Percentiles rank a stretch among this genome's conserved stretches.
phyloP scores from a whole-genome alignment of 1,140 invertebrate genomes.

The Halotydeus destructor region DNA sequence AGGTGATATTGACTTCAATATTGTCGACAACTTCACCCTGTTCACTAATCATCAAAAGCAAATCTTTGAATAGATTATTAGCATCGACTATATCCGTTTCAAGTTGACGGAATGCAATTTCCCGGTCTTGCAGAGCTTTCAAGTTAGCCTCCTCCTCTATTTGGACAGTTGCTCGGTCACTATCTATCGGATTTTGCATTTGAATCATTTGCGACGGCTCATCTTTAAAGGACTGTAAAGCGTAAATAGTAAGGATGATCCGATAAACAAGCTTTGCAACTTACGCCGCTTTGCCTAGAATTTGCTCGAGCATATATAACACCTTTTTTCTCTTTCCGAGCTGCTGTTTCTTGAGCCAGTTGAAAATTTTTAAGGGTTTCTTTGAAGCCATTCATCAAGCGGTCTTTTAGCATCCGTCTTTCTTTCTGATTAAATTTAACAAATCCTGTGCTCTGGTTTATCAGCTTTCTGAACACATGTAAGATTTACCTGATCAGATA shows the following conservation, averaged over 20 bases:
- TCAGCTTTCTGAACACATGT: conserved; percentile 4
- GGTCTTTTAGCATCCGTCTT: conserved; percentile 69
- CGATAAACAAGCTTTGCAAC: neutral
- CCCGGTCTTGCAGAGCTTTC: conserved; percentile 62
- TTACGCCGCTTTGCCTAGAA: conserved; percentile 16
- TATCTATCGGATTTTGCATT: conserved; percentile 20
- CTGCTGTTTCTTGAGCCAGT: conserved; percentile 50
- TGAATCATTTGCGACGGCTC: conserved; percentile 4
- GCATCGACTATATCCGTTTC: conserved; percentile 86
- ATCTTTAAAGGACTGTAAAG: conserved; percentile 6
- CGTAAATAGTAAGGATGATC: too few relatives aligned
- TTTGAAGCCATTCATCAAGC: conserved; percentile 81
- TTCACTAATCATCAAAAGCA: conserved; percentile 84
- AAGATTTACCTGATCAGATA: conserved; percentile 18
- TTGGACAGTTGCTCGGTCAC: conserved; percentile 35
- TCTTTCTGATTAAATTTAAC: conserved; percentile 36
- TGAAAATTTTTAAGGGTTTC: conserved; percentile 69
- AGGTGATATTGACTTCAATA: conserved; percentile 87
- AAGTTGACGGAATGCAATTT: conserved; percentile 64
- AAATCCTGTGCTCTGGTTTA: neutral
- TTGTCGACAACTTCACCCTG: conserved; percentile 88
- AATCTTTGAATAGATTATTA: conserved; percentile 94
- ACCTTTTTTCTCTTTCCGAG: conserved; percentile 55
- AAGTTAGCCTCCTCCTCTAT: conserved; percentile 66
- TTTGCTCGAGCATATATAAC: conserved; percentile 35